Evolutionary conservation across 2,888 invertebrate genomes (phyloP).

Genomic region (Macrosiphum euphorbiae): DNA sequence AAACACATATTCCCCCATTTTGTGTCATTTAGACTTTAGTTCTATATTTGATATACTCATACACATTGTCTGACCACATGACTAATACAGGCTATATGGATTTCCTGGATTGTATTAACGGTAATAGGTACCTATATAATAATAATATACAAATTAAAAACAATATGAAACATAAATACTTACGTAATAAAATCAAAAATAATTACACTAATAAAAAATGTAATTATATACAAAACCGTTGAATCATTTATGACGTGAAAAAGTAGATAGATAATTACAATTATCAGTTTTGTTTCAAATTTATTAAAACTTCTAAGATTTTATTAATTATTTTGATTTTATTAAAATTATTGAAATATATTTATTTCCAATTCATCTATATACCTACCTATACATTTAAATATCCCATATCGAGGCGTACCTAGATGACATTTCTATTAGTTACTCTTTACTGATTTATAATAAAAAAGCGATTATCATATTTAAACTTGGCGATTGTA

Average conservation of each 20-base stretch:
- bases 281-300: background rate
- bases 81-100: slow-evolving; percentile 30
- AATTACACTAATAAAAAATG: background rate
- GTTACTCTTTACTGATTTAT: background rate
- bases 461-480: background rate
- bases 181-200: background rate
- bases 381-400: background rate
- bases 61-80: slow-evolving; percentile 44
- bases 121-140: background rate
- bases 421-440: background rate
- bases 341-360: background rate
- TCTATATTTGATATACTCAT: background rate
- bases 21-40: background rate
- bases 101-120: slow-evolving; percentile 19
- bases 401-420: background rate
- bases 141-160: background rate
- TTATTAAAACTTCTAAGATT: background rate
- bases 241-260: background rate
- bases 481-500: background rate
- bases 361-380: background rate
- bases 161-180: background rate
- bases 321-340: background rate
- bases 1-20: slow-evolving; percentile 42
- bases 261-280: background rate
- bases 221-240: background rate